Percentiles rank a stretch among this genome's conserved stretches.
These are phyloP conservation scores for Apodemus speciosus DNA, from an alignment of 2,113 vertebrate genomes.

Conservation along the genomic window DNA sequence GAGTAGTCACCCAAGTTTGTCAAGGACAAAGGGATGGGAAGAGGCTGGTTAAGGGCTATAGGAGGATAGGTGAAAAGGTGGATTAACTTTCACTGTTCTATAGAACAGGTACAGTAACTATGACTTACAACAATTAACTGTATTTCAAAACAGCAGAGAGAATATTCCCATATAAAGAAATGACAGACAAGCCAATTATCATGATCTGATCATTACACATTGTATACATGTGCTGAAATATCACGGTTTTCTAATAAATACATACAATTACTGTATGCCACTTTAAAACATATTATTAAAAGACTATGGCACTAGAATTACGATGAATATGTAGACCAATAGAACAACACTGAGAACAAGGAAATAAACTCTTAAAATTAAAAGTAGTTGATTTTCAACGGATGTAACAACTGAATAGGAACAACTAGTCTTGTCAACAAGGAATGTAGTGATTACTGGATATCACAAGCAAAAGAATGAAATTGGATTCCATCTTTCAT, in stretches of 20 bases:
- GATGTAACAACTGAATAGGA: not conserved
- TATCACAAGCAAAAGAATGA: not conserved
- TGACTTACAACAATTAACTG: not conserved
- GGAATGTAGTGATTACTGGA: not conserved
- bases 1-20: not conserved
- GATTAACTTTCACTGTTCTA: not conserved
- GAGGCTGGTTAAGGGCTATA: not conserved
- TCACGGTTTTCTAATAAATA: not conserved
- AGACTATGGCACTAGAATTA: not conserved
- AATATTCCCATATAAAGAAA: conserved; percentile 1
- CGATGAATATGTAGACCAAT: not conserved
- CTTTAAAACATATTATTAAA: not conserved
- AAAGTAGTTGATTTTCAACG: not conserved
- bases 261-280: not conserved
- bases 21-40: not conserved
- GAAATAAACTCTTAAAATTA: not conserved
- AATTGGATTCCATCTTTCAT: not conserved
- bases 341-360: not conserved
- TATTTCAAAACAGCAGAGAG: not conserved
- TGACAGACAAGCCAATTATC: not conserved
- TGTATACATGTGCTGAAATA: not conserved
- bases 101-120: not conserved
- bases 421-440: not conserved
- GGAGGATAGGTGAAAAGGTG: not conserved
- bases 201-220: not conserved